Percentiles rank a stretch among this genome's conserved stretches.
phyloP scores from a whole-genome alignment of 2,888 invertebrate species.

The Nowickia ferox region DNA sequence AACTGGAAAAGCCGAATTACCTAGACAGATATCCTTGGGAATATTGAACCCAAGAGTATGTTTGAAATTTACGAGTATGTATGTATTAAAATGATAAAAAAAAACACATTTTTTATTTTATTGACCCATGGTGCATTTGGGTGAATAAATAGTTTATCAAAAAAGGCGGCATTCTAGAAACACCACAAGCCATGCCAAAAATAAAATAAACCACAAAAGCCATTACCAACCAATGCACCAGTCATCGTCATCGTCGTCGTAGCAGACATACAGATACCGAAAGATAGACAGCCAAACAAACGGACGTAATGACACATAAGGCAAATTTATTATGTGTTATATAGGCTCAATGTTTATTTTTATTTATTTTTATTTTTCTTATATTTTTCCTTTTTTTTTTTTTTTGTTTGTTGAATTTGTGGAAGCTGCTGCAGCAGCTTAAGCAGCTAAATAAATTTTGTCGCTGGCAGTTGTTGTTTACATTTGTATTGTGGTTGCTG shows the following conservation, averaged over 20 bases:
- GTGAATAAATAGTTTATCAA: background rate
- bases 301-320: constrained; percentile 52
- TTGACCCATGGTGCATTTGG: constrained; percentile 24
- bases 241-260: too few species aligned
- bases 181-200: constrained; percentile 46
- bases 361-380: constrained; percentile 8
- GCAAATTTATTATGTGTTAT: constrained; percentile 70
- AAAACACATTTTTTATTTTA: too few species aligned
- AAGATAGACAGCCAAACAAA: constrained; percentile 30
- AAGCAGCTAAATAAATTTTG: constrained; percentile 32
- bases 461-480: constrained; percentile 27
- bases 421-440: constrained; percentile 29
- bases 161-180: constrained; percentile 63
- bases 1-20: too few species aligned
- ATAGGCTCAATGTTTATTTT: constrained; percentile 50
- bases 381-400: background rate
- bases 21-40: too few species aligned
- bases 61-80: too few species aligned
- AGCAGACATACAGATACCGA: constrained; percentile 21
- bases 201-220: constrained; percentile 30
- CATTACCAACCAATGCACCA: constrained; percentile 43
- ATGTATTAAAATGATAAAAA: background rate
- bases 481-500: constrained; percentile 10
- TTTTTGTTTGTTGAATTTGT: constrained; percentile 6
- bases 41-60: too few species aligned